phyloP scores from a whole-genome alignment of 2,888 invertebrate species.

The Coleophora flavipennella region DNA sequence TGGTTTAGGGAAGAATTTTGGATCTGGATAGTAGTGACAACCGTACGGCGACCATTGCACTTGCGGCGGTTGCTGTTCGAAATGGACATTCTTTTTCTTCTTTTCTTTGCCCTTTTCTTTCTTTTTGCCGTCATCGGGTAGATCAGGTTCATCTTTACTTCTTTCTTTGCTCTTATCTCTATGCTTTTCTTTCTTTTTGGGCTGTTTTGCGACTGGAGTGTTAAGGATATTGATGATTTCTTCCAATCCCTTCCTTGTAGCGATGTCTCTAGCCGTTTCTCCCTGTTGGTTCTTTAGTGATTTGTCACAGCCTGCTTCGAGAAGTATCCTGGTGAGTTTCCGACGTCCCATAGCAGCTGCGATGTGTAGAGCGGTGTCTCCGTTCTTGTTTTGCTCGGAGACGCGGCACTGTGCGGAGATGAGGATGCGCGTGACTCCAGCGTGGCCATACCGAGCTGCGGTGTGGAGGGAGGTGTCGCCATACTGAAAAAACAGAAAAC shows the following conservation, averaged over 20 bases:
- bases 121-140: constrained; percentile 57
- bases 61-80: constrained; percentile 55
- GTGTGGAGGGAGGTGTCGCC: constrained; percentile 96
- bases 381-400: constrained; percentile 95
- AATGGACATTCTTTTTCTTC: constrained; percentile 70
- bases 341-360: constrained; percentile 94
- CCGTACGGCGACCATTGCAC: constrained; percentile 91
- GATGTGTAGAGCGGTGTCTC: constrained; percentile 95
- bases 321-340: constrained; percentile 90
- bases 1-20: constrained; percentile 87
- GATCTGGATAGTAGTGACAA: constrained; percentile 91
- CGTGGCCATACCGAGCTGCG: constrained; percentile 95
- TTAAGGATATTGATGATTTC: constrained; percentile 88
- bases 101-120: constrained; percentile 56
- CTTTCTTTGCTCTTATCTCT: constrained; percentile 69
- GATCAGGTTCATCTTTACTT: constrained; percentile 68
- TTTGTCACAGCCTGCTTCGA: constrained; percentile 86
- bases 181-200: constrained; percentile 47
- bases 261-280: constrained; percentile 93
- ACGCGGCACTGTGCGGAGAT: constrained; percentile 91
- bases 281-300: constrained; percentile 84
- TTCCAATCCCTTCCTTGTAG: constrained; percentile 85
- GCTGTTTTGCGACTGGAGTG: constrained; percentile 60
- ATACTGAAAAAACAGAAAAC: constrained; percentile 74
- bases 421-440: constrained; percentile 94